phyloP scores from a whole-genome alignment of 2,113 vertebrate species.

The Poeciliopsis prolifica region DNA sequence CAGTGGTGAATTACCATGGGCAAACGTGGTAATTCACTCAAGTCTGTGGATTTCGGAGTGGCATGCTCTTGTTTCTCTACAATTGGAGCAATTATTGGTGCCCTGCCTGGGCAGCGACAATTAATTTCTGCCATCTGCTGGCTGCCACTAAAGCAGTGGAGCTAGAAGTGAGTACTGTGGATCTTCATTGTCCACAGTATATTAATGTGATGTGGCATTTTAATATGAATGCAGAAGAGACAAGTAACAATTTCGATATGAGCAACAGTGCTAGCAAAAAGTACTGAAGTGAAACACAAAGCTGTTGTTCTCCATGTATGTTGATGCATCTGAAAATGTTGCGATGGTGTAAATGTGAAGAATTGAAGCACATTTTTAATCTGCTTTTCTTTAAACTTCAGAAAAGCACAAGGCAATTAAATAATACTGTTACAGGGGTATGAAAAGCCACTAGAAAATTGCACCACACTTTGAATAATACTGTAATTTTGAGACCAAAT shows the following conservation, averaged over 20 bases:
- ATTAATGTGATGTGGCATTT: conserved; percentile 11
- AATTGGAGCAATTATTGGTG: conserved; percentile 38
- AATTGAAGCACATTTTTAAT: not conserved
- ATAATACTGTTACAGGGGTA: no score
- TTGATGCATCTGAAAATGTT: not conserved
- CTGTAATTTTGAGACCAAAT: no score
- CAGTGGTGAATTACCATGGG: not conserved
- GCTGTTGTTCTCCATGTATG: not conserved
- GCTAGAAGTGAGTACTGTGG: conserved; percentile 15
- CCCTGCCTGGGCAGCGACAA: conserved; percentile 36
- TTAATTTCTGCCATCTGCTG: conserved; percentile 53
- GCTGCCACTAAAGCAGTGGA: conserved; percentile 37
- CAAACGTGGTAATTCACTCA: conserved; percentile 15
- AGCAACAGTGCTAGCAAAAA: not conserved
- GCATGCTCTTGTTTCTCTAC: conserved; percentile 28
- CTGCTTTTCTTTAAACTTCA: no score
- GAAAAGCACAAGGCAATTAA: no score
- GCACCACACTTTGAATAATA: no score
- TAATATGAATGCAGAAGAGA: not conserved
- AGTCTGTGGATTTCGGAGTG: conserved; percentile 21
- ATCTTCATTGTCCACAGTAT: conserved; percentile 1
- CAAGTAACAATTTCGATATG: not conserved
- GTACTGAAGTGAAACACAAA: not conserved
- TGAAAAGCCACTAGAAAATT: no score
- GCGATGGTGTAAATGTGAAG: not conserved